Percentiles rank a stretch among this genome's conserved stretches.
These are phyloP conservation scores for Campaea margaritaria DNA, from an alignment of 2,888 invertebrate species.

Conservation along the genomic window DNA sequence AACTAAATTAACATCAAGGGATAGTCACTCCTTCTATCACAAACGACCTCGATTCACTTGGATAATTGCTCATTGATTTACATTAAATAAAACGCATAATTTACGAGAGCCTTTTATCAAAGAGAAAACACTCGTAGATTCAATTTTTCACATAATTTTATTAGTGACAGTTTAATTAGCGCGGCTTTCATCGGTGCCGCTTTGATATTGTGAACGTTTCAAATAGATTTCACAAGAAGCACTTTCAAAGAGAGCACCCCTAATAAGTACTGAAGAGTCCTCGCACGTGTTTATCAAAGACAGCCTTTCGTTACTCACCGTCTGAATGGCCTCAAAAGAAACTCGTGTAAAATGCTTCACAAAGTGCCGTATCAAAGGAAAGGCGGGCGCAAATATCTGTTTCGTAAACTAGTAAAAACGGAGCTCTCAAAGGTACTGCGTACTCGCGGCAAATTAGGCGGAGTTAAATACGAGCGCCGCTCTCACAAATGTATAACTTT, in stretches of 20 bases:
- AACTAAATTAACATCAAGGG: slow-evolving; percentile 31
- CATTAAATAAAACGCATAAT: slow-evolving; percentile 48
- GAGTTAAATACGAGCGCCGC: slow-evolving; percentile 83
- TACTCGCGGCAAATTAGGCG: slow-evolving; percentile 84
- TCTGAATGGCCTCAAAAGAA: slow-evolving; percentile 86
- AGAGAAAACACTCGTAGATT: slow-evolving; percentile 69
- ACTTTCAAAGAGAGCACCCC: slow-evolving; percentile 85
- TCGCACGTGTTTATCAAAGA: slow-evolving; percentile 86
- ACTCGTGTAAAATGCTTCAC: slow-evolving; percentile 85
- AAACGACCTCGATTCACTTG: slow-evolving; percentile 18
- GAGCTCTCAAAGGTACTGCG: slow-evolving; percentile 83
- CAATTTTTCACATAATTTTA: slow-evolving; percentile 83
- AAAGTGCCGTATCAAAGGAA: slow-evolving; percentile 85
- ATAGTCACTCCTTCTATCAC: slow-evolving; percentile 19
- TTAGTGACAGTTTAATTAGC: slow-evolving; percentile 85
- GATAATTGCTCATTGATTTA: slow-evolving; percentile 19
- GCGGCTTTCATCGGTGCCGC: slow-evolving; percentile 80
- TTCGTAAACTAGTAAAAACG: slow-evolving; percentile 86
- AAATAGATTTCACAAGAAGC: slow-evolving; percentile 84
- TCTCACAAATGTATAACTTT: slow-evolving; percentile 79
- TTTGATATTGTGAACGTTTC: slow-evolving; percentile 84
- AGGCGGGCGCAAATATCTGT: slow-evolving; percentile 85
- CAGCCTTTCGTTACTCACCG: slow-evolving; percentile 86
- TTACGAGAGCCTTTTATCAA: slow-evolving; percentile 61
- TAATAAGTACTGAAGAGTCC: slow-evolving; percentile 86